Conservation (phyloP, 2,888 invertebrate species). For the Spodoptera picta region DNA sequence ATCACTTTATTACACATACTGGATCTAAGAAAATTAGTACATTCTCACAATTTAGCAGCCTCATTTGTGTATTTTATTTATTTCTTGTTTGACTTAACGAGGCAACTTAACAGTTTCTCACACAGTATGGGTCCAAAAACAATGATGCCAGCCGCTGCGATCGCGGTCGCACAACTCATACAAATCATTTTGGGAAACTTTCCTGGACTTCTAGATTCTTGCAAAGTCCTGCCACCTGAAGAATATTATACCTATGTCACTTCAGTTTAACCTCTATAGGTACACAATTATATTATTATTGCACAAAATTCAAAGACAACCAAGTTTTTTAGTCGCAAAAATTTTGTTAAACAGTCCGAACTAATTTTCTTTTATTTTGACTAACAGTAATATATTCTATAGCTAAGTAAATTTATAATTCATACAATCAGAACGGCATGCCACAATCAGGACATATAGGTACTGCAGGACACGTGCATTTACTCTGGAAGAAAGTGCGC, state of each 20-base stretch:
- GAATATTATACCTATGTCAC: neutral
- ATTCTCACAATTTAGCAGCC: neutral
- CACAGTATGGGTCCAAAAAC: constrained; percentile 64
- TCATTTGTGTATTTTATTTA: constrained; percentile 19
- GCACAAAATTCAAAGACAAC: neutral
- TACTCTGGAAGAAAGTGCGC: constrained; percentile 53
- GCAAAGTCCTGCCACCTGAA: constrained; percentile 2
- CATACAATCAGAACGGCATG: constrained; percentile 48
- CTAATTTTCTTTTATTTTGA: too few relatives aligned
- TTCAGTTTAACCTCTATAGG: neutral
- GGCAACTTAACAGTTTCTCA: constrained; percentile 61
- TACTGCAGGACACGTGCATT: constrained; percentile 61
- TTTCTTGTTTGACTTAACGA: constrained; percentile 42
- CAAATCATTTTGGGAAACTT: constrained; percentile 64
- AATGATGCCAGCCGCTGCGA: constrained; percentile 59
- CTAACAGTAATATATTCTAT: too few relatives aligned
- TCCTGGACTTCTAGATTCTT: neutral
- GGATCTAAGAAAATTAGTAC: neutral
- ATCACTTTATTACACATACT: constrained; percentile 8
- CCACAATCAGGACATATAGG: constrained; percentile 67
- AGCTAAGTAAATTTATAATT: neutral
- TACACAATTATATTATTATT: neutral
- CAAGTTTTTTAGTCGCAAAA: too few relatives aligned
- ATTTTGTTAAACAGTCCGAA: too few relatives aligned
- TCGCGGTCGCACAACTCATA: constrained; percentile 55